Conservation (phyloP, 2,888 invertebrate species). For the Ferrisia virgata region DNA sequence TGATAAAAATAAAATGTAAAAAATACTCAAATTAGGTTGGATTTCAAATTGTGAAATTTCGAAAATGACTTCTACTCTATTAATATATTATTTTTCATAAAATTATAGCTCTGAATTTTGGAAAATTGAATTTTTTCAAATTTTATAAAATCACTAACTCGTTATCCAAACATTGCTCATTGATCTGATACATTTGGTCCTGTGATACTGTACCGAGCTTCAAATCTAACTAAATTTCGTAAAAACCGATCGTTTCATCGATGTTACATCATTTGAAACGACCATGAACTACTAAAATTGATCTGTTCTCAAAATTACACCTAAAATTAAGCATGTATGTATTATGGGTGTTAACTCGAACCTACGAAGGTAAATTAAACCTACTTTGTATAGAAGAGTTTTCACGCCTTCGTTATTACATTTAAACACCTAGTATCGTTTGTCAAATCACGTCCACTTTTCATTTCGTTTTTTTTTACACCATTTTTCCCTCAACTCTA, state of each 20-base stretch:
- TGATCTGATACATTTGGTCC: no score
- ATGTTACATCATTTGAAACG: background rate
- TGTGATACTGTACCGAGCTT: no score
- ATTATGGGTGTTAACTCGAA: background rate
- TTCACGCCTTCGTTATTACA: slow-evolving; percentile 18
- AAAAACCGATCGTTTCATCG: background rate
- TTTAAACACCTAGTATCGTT: slow-evolving; percentile 31
- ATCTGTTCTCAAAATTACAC: background rate
- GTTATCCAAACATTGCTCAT: no score
- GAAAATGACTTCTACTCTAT: no score
- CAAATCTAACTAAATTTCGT: background rate
- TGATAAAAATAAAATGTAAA: no score
- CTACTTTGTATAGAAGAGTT: background rate
- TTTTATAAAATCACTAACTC: no score
- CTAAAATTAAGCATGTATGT: background rate
- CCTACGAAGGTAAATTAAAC: background rate
- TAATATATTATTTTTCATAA: no score
- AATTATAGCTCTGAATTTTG: no score
- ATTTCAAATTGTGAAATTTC: no score
- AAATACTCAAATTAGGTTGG: no score
- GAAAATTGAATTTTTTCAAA: no score
- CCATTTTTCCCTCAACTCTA: no score
- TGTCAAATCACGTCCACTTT: slow-evolving; percentile 30
- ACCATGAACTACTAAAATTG: slow-evolving; percentile 18
- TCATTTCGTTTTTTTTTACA: background rate